These are phyloP conservation scores for Numenius arquata DNA, from an alignment of 2,113 vertebrate species.

Conservation along the genomic window DNA sequence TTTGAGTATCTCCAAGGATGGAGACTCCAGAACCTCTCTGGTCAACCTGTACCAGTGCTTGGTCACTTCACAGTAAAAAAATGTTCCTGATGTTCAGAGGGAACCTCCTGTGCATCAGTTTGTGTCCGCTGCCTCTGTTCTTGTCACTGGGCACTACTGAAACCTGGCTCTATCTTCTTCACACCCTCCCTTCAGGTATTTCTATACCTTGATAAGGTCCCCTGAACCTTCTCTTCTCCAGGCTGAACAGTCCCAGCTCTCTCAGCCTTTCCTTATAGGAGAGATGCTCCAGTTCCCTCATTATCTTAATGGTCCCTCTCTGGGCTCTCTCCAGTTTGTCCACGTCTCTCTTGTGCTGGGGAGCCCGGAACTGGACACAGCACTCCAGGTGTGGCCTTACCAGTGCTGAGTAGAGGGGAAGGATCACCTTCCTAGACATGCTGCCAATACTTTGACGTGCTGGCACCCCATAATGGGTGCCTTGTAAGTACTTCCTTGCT, in stretches of 20 bases:
- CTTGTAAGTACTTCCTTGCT: neutral
- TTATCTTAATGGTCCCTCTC: neutral
- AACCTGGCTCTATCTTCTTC: neutral
- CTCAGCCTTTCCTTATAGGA: neutral
- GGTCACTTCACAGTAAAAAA: neutral
- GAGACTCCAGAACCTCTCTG: neutral
- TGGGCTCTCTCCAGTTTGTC: neutral
- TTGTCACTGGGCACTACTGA: neutral
- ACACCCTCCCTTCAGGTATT: neutral
- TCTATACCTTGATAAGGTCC: neutral
- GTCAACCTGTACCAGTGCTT: neutral
- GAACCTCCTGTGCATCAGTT: neutral
- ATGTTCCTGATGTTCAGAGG: neutral
- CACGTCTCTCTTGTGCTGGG: neutral
- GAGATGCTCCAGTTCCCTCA: neutral
- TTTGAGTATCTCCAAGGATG: neutral
- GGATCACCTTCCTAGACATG: neutral
- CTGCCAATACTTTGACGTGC: neutral
- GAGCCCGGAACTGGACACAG: neutral
- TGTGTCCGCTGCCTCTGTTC: neutral
- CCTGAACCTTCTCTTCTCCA: neutral
- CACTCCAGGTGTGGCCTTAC: neutral
- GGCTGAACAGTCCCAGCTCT: neutral
- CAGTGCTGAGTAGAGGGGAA: neutral
- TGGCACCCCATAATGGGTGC: neutral